phyloP scores from a whole-genome alignment of 2,888 invertebrate genomes.

The Acrobasis consociella region DNA sequence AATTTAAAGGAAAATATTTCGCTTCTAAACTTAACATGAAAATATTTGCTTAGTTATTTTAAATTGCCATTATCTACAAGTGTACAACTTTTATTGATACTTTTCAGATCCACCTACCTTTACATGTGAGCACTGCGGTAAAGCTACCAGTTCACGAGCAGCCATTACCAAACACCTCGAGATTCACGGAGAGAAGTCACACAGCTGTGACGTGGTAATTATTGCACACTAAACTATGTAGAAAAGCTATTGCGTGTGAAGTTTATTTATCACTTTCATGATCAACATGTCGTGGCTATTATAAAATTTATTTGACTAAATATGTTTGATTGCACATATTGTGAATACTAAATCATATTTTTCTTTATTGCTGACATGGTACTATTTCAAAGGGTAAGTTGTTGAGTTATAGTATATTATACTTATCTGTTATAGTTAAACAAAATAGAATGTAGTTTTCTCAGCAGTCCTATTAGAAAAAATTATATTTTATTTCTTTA shows the following conservation, averaged over 20 bases:
- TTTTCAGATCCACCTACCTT: conserved; percentile 70
- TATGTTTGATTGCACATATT: not conserved
- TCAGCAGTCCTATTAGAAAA: not conserved
- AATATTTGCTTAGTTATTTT: too few species aligned
- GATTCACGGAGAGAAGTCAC: conserved; percentile 86
- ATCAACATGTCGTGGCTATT: not conserved
- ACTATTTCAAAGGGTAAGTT: conserved; percentile 43
- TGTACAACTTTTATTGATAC: not conserved
- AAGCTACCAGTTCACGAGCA: conserved; percentile 87
- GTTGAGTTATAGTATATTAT: conserved; percentile 26
- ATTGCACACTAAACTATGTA: conserved; percentile 12
- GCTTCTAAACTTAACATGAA: too few species aligned
- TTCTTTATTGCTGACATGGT: conserved; percentile 39
- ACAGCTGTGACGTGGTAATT: conserved; percentile 84
- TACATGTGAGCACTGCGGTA: conserved; percentile 88
- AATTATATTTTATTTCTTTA: not conserved
- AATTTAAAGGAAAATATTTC: too few species aligned
- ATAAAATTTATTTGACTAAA: not conserved
- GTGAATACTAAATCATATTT: conserved; percentile 17
- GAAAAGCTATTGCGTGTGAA: not conserved
- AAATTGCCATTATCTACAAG: too few species aligned
- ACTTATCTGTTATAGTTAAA: not conserved
- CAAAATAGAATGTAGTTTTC: not conserved
- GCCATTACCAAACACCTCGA: conserved; percentile 89
- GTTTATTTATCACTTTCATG: not conserved